These are phyloP conservation scores for Hapalemur alaotrensis DNA, from an alignment of 2,797 vertebrate genomes.

Conservation along the genomic window DNA sequence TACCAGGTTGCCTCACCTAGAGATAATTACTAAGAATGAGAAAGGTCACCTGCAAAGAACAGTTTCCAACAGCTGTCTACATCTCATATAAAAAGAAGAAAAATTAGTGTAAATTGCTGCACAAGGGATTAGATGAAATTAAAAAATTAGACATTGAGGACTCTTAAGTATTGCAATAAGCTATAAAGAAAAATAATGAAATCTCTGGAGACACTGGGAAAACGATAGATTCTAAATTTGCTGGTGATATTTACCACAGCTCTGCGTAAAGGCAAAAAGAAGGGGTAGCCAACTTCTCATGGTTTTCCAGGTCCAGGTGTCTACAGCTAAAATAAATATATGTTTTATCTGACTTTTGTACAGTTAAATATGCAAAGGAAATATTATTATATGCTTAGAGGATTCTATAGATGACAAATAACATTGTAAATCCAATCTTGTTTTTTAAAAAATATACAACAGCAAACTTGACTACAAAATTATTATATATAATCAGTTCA, in stretches of 20 bases:
- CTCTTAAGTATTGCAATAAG: neutral
- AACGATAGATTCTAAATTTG: neutral
- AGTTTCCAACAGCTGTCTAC: neutral
- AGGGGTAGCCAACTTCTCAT: neutral
- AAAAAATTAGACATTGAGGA: neutral
- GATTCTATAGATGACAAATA: neutral
- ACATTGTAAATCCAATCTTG: neutral
- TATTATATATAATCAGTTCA: constrained; percentile 4
- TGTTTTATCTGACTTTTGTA: neutral
- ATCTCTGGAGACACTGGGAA: neutral
- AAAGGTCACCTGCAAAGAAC: neutral
- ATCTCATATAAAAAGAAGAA: neutral
- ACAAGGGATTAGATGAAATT: neutral
- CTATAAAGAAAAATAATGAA: neutral
- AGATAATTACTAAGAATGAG: neutral
- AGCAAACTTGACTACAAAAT: neutral
- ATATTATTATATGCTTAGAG: neutral
- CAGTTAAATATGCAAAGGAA: neutral
- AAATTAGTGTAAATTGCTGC: neutral
- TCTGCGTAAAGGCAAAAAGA: neutral
- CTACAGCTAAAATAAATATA: neutral
- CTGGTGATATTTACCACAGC: neutral
- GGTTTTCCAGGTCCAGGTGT: neutral
- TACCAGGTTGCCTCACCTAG: neutral
- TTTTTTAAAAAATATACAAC: neutral